Evolutionary conservation across 2,797 vertebrate genomes (phyloP), one percentile per base, ranked within the genome.

Genomic region (Sebastes vulpes): DNA sequence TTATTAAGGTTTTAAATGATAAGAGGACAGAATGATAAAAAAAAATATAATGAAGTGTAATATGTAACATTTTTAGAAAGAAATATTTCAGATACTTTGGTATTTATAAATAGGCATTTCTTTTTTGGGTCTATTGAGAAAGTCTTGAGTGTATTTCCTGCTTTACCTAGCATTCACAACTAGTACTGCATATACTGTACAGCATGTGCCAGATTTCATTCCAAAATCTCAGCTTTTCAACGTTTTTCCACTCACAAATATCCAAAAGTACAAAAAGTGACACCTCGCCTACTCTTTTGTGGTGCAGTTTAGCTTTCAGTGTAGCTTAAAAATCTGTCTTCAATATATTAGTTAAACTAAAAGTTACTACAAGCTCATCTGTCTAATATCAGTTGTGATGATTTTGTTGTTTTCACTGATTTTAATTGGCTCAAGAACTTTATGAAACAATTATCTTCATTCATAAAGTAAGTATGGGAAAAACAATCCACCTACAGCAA

Each of bases 401-500:
- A 23, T 76, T 54, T 67, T 77, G 31, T 65, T 29, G 32, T 60
- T 67, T 83, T 42, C 35, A 79, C 68, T 46, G n/a, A 54, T 77
- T 79, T 74, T 26, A 78, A 72, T 66, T 80, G 48, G 38, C 38
- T 42, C 12, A 3, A 42, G 38, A 42, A 42, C 38, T 16, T 42
- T 3, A 42, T 42, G 12, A 16, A 42, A 42, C 38, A 42, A 42
- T 42, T 42, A 42, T 0, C 12, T 42, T 42, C 38, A 16, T 42
- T 42, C 38, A 42, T 42, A 42, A 42, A 38, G 11, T 38, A 38
- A 38, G 11, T 38, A 35, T 35, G 32, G 11, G 32, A 2, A 35
- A 81, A 52, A 88, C 11, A 71, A 80, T 59, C 64, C 14, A 26
- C 20, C 58, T 31, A 72, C 61, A 80, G 59, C 58, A 72, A 81